Evolutionary conservation across 2,113 vertebrate species (phyloP).

Genomic region (Thunnus thynnus): DNA sequence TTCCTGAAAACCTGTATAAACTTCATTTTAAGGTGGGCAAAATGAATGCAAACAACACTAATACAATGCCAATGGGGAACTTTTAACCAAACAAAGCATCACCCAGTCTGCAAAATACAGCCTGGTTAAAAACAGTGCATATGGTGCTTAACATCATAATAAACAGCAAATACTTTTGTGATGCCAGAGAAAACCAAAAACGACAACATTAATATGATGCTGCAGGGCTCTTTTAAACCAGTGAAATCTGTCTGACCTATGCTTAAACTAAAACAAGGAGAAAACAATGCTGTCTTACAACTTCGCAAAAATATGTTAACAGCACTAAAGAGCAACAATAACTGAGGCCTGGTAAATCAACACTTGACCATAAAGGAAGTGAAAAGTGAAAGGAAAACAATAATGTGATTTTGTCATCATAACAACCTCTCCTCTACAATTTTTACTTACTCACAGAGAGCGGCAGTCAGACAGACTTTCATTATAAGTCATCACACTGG

Average conservation of each 20-base stretch:
- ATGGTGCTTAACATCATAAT: slow-evolving; percentile 6
- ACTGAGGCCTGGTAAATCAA: neutral
- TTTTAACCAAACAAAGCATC: slow-evolving; percentile 15
- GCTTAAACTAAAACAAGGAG: neutral
- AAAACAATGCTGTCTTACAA: neutral
- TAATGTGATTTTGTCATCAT: slow-evolving; percentile 6
- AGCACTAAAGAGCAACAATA: neutral
- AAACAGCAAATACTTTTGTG: neutral
- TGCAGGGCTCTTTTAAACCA: neutral
- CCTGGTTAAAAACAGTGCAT: neutral
- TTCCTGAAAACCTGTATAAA: slow-evolving; percentile 32
- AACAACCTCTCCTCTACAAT: neutral
- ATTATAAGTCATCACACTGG: slow-evolving; percentile 38
- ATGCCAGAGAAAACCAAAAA: neutral
- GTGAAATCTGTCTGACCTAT: neutral
- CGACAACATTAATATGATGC: slow-evolving; percentile 1
- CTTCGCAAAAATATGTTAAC: neutral
- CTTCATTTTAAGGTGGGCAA: slow-evolving; percentile 8
- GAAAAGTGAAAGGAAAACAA: neutral
- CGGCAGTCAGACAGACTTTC: slow-evolving; percentile 9
- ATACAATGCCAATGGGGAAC: neutral
- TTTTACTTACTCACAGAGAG: slow-evolving; percentile 20
- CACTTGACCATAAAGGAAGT: neutral
- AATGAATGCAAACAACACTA: slow-evolving; percentile 23
- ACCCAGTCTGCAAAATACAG: slow-evolving; percentile 1